These are phyloP conservation scores for Poicephalus gulielmi DNA, from an alignment of 2,113 vertebrate species.

Conservation along the genomic window DNA sequence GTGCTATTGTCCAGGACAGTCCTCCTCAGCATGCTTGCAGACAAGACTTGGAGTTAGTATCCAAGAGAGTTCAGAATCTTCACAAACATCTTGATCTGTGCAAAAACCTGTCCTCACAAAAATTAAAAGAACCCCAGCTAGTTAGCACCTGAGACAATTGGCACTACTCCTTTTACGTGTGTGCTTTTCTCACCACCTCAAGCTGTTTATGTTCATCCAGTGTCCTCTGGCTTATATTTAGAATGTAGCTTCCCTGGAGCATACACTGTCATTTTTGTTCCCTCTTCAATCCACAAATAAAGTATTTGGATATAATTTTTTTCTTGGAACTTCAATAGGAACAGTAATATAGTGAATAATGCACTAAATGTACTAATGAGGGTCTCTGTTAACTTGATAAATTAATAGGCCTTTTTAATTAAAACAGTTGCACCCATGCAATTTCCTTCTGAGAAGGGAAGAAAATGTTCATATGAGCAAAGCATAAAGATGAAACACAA, in stretches of 20 bases:
- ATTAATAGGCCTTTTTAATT: background rate
- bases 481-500: background rate
- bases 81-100: background rate
- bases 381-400: background rate
- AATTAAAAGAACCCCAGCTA: background rate
- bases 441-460: background rate
- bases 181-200: background rate
- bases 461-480: background rate
- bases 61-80: background rate
- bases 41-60: background rate
- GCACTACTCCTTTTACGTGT: background rate
- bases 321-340: background rate
- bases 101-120: background rate
- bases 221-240: background rate
- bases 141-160: background rate
- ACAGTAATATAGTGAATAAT: background rate
- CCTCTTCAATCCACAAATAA: background rate
- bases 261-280: background rate
- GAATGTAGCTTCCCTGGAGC: background rate
- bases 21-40: accelerated
- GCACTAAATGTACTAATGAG: background rate
- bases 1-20: background rate
- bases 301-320: background rate
- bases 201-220: background rate
- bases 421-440: background rate